These are phyloP conservation scores for Pachyuromys duprasi DNA, from an alignment of 2,797 vertebrate species.

Conservation along the genomic window DNA sequence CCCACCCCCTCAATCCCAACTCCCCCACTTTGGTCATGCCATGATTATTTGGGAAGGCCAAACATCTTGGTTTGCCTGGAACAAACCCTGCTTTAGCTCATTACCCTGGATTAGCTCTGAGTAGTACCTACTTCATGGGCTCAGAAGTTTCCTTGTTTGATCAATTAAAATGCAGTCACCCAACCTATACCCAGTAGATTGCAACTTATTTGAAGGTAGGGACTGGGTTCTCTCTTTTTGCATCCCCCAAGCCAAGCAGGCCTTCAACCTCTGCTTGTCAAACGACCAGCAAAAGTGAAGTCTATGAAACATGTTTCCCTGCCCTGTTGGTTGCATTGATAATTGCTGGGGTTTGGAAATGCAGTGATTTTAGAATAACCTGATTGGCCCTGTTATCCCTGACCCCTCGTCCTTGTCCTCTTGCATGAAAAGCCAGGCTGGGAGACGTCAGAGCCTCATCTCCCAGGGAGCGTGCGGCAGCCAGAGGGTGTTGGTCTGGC, in stretches of 20 bases:
- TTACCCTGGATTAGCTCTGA: slow-evolving; percentile 21
- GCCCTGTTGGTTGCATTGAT: slow-evolving; percentile 42
- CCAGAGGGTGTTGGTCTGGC: slow-evolving; percentile 78
- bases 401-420: slow-evolving; percentile 70
- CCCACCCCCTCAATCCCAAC: slow-evolving; percentile 43
- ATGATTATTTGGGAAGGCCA: neutral
- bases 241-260: neutral
- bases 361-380: slow-evolving; percentile 65
- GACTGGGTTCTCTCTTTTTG: neutral
- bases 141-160: slow-evolving; percentile 30
- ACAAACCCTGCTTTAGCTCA: neutral
- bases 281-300: slow-evolving; percentile 13
- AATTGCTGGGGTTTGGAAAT: slow-evolving; percentile 33
- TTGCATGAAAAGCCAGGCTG: slow-evolving; percentile 76
- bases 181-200: neutral
- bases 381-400: slow-evolving; percentile 68
- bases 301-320: neutral
- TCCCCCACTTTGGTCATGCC: slow-evolving; percentile 54
- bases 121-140: neutral
- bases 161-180: neutral
- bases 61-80: slow-evolving; percentile 5
- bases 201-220: slow-evolving; percentile 68
- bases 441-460: slow-evolving; percentile 74
- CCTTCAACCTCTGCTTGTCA: neutral
- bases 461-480: slow-evolving; percentile 80